Conservation (phyloP, 2,888 invertebrate species). For the Ophion costatus region DNA sequence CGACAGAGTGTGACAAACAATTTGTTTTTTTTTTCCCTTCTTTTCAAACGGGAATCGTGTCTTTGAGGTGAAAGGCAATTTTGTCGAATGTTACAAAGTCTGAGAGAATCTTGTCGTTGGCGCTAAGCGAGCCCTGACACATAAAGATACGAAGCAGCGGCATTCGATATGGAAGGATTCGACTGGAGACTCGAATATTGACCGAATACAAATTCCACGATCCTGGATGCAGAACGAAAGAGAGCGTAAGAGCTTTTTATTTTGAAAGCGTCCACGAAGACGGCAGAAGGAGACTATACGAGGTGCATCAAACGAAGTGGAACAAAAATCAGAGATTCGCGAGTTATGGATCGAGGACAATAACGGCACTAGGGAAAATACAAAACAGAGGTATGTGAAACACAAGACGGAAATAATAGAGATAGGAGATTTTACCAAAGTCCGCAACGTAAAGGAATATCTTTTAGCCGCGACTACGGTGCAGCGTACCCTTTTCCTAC, state of each 20-base stretch:
- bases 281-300: slow-evolving; percentile 9
- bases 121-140: background rate
- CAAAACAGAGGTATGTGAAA: slow-evolving; percentile 5
- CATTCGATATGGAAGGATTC: background rate
- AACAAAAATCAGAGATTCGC: slow-evolving; percentile 41
- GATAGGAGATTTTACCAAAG: slow-evolving; percentile 5
- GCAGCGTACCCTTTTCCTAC: slow-evolving; percentile 19
- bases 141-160: background rate
- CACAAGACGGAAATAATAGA: background rate
- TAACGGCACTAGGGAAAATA: background rate
- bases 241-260: background rate
- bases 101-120: background rate
- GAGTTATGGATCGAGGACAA: slow-evolving; percentile 2
- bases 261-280: background rate
- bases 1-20: slow-evolving; percentile 57
- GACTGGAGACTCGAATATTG: background rate
- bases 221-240: background rate
- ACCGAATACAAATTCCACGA: slow-evolving; percentile 7
- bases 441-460: slow-evolving; percentile 6
- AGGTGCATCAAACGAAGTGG: slow-evolving; percentile 28
- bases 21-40: no score
- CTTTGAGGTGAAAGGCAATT: background rate
- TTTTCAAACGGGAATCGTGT: no score
- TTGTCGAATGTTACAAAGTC: background rate
- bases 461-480: background rate